phyloP scores from a whole-genome alignment of 1,140 invertebrate genomes.

The Probaryconus sp. region DNA sequence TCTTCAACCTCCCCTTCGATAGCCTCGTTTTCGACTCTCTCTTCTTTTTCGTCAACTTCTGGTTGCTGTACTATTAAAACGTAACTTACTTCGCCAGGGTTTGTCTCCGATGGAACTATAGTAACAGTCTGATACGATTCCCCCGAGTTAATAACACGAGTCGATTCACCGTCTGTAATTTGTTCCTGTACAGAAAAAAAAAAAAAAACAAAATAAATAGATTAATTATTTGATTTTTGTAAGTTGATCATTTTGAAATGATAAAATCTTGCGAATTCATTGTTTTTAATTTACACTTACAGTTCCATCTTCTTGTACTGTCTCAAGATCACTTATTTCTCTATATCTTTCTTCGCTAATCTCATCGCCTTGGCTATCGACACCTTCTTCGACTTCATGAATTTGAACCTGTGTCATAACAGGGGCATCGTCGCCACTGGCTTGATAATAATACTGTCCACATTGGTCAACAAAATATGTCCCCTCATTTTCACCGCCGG shows the following conservation, averaged over 20 bases:
- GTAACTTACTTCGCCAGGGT: slow-evolving; percentile 90
- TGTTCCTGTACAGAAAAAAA: slow-evolving; percentile 67
- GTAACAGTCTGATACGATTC: slow-evolving; percentile 90
- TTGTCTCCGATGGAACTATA: slow-evolving; percentile 89
- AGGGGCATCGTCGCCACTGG: slow-evolving; percentile 80
- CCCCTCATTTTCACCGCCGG: slow-evolving; percentile 81
- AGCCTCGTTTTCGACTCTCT: slow-evolving; percentile 79
- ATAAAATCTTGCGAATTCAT: not conserved
- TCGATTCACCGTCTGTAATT: slow-evolving; percentile 65
- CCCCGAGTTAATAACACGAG: slow-evolving; percentile 80
- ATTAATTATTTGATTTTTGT: not conserved
- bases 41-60: slow-evolving; percentile 78
- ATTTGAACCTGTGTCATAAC: slow-evolving; percentile 81
- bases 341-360: slow-evolving; percentile 74
- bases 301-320: slow-evolving; percentile 72
- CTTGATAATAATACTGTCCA: slow-evolving; percentile 88
- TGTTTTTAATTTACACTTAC: slow-evolving; percentile 57
- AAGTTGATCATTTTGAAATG: not conserved
- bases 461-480: slow-evolving; percentile 88
- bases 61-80: slow-evolving; percentile 91
- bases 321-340: slow-evolving; percentile 79
- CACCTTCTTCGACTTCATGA: slow-evolving; percentile 75
- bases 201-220: slow-evolving; percentile 21
- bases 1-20: slow-evolving; percentile 81
- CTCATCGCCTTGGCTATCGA: slow-evolving; percentile 74